Evolutionary conservation across 2,888 invertebrate genomes (phyloP).

Genomic region (Drosophila koepferae): DNA sequence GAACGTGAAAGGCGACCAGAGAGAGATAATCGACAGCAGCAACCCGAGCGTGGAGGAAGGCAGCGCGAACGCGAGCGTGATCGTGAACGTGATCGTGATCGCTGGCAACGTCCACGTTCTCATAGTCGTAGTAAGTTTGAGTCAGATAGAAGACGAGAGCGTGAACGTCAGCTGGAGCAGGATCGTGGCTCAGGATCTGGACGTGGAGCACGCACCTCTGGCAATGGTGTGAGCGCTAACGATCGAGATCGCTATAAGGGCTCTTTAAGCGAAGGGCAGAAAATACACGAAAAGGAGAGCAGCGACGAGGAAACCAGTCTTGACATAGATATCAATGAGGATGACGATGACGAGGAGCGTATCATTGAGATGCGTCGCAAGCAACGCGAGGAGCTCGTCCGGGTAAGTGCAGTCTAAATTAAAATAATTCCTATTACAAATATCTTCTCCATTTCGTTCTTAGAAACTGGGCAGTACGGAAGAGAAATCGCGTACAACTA

Average conservation of each 20-base stretch:
- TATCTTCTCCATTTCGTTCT: neutral
- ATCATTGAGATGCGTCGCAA: constrained; percentile 95
- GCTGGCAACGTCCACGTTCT: constrained; percentile 82
- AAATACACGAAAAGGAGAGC: constrained; percentile 87
- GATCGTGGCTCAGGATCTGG: constrained; percentile 80
- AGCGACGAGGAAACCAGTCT: constrained; percentile 91
- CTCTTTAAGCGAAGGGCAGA: constrained; percentile 92
- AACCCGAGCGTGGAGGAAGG: constrained; percentile 66
- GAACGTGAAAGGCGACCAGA: constrained; percentile 77
- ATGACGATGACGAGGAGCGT: constrained; percentile 96
- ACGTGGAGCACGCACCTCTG: constrained; percentile 82
- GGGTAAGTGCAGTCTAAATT: constrained; percentile 86
- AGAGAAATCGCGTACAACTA: constrained; percentile 46
- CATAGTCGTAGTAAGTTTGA: constrained; percentile 85
- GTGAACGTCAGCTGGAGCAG: constrained; percentile 83
- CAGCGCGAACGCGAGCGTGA: constrained; percentile 67
- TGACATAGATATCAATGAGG: constrained; percentile 93
- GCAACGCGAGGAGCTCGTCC: constrained; percentile 94
- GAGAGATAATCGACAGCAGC: constrained; percentile 60
- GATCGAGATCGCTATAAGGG: constrained; percentile 88
- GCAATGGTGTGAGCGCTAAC: constrained; percentile 50
- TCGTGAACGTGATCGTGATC: constrained; percentile 78
- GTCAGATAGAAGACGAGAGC: constrained; percentile 83
- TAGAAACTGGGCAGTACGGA: constrained; percentile 73
- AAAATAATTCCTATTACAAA: neutral